Evolutionary conservation across 2,888 invertebrate genomes (phyloP).

Genomic region (Drosophila diplacantha): DNA sequence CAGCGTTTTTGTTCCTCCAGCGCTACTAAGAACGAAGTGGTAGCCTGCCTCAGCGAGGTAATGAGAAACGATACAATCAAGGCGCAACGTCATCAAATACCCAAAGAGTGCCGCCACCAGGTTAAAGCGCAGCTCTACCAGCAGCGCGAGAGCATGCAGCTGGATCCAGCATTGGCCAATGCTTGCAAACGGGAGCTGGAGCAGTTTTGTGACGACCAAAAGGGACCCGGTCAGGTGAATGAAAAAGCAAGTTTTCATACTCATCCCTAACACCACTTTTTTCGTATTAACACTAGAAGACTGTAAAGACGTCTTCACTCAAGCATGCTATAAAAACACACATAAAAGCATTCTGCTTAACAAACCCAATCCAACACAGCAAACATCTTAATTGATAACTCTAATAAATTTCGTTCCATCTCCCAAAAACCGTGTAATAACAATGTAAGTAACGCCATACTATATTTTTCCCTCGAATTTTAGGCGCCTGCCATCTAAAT

Average conservation of each 20-base stretch:
- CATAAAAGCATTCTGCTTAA: too few species aligned
- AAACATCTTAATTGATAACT: too few species aligned
- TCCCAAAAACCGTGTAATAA: neutral
- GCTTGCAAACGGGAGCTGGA: constrained; percentile 89
- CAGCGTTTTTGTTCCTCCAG: constrained; percentile 83
- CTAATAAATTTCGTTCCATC: too few species aligned
- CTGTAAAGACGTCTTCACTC: neutral
- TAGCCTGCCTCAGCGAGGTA: constrained; percentile 85
- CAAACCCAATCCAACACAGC: too few species aligned
- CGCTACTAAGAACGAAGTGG: constrained; percentile 85
- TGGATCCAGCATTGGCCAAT: constrained; percentile 90
- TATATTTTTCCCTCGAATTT: too few species aligned
- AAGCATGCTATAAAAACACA: neutral
- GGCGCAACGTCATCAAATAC: constrained; percentile 86
- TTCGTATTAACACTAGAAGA: constrained; percentile 20
- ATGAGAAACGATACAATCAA: constrained; percentile 92
- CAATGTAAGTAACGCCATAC: neutral
- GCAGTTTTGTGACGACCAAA: constrained; percentile 83
- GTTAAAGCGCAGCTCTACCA: constrained; percentile 93
- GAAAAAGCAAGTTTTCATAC: constrained; percentile 65
- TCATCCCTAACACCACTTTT: constrained; percentile 42
- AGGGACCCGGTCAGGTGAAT: constrained; percentile 81
- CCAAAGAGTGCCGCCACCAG: constrained; percentile 93
- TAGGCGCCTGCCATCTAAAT: too few species aligned
- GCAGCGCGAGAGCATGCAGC: constrained; percentile 91